Evolutionary conservation across 2,113 vertebrate genomes (phyloP).

Genomic region (Sigmodon hispidus): DNA sequence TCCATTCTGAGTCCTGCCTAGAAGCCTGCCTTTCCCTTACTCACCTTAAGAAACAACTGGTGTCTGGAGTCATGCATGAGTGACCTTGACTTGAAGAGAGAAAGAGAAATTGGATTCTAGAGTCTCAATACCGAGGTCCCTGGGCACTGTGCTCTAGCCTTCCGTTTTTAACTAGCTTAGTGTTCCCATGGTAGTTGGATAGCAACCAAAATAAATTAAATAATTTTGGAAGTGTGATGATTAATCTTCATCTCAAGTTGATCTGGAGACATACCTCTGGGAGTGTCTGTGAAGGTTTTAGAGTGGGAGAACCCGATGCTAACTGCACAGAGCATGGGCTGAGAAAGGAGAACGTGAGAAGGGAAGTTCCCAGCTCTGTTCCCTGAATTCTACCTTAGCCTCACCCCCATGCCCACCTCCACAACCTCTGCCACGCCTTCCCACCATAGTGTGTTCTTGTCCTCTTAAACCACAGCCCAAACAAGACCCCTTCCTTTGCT

Average conservation of each 20-base stretch:
- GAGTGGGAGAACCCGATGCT: neutral
- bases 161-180: constrained; percentile 50
- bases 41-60: neutral
- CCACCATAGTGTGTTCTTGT: too few species aligned
- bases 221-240: neutral
- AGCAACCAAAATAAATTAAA: constrained; percentile 40
- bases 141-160: neutral
- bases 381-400: fast-evolving
- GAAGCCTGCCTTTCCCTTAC: neutral
- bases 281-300: neutral
- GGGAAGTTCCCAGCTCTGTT: neutral
- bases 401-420: fast-evolving
- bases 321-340: too few species aligned
- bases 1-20: neutral
- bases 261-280: neutral
- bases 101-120: constrained; percentile 15
- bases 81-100: constrained; percentile 46
- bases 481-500: neutral
- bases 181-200: neutral
- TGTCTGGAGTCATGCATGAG: neutral
- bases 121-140: constrained; percentile 25
- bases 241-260: neutral
- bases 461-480: neutral
- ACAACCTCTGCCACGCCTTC: neutral
- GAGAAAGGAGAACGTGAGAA: fast-evolving